Percentiles rank a stretch among this genome's conserved stretches.
These are phyloP conservation scores for Hirtodrosophila alboralis DNA, from an alignment of 2,888 invertebrate genomes.

Conservation along the genomic window DNA sequence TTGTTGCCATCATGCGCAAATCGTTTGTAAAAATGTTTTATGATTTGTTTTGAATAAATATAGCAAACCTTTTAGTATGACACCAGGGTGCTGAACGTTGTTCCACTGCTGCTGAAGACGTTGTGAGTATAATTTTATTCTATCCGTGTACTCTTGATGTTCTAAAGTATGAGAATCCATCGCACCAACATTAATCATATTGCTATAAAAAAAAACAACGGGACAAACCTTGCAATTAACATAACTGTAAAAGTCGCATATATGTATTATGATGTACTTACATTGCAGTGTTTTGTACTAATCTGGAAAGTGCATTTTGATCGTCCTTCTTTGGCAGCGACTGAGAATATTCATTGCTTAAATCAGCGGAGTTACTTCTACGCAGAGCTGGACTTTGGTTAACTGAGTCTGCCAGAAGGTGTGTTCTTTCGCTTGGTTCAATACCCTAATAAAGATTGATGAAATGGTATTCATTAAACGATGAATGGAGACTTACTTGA, in stretches of 20 bases:
- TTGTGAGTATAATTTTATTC: conserved; percentile 89
- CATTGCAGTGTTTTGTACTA: conserved; percentile 95
- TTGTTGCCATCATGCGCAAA: not conserved
- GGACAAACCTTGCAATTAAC: conserved; percentile 5
- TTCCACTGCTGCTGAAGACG: conserved; percentile 85
- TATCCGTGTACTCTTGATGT: conserved; percentile 94
- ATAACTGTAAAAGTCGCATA: not conserved
- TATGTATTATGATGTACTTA: conserved; percentile 84
- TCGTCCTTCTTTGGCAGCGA: conserved; percentile 92
- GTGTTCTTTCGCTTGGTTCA: conserved; percentile 90
- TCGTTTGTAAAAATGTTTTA: too few species aligned
- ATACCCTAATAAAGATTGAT: conserved; percentile 65
- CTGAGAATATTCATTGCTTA: conserved; percentile 87
- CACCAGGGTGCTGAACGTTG: conserved; percentile 81
- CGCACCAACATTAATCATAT: conserved; percentile 97
- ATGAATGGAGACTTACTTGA: conserved; percentile 70
- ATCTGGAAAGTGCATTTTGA: conserved; percentile 94
- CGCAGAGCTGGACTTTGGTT: conserved; percentile 90
- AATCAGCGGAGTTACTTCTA: conserved; percentile 89
- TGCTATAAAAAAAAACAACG: conserved; percentile 85
- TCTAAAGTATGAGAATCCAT: conserved; percentile 94
- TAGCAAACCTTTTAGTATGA: conserved; percentile 71
- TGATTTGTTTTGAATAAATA: not conserved
- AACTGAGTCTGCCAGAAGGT: conserved; percentile 90
- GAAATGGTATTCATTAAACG: too few species aligned